A percentile compares a stretch with the other conserved stretches of the same genome.
Evolutionary conservation across 2,113 vertebrate species (phyloP).

Genomic region (Dipodomys ordii): DNA sequence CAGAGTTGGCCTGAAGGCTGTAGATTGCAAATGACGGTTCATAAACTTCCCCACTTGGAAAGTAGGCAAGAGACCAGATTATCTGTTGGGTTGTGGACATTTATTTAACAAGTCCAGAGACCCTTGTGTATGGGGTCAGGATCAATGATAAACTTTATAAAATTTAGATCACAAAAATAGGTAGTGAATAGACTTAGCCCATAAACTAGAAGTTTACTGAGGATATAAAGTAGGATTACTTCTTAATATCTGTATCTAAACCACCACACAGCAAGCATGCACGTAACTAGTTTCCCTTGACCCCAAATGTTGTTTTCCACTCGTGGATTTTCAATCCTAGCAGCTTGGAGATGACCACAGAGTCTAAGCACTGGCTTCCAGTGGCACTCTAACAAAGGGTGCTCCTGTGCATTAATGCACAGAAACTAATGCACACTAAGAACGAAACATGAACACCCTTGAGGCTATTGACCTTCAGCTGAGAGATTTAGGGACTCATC

Average conservation of each 20-base stretch:
- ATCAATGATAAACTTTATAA: background rate
- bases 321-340: background rate
- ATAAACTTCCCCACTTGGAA: background rate
- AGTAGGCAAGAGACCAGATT: background rate
- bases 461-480: background rate
- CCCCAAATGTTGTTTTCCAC: background rate
- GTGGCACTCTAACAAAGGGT: background rate
- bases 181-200: background rate
- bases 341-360: background rate
- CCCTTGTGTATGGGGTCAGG: background rate
- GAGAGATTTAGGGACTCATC: background rate
- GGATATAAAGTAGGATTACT: background rate
- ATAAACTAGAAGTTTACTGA: background rate
- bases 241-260: background rate
- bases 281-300: background rate
- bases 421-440: background rate
- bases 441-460: background rate
- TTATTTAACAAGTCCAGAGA: background rate
- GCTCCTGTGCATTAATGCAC: background rate
- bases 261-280: background rate
- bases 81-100: background rate
- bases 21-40: background rate
- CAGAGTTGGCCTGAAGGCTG: background rate
- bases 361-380: background rate
- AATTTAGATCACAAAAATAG: background rate